Conservation (phyloP, 2,113 vertebrate species). For the Panurus biarmicus region DNA sequence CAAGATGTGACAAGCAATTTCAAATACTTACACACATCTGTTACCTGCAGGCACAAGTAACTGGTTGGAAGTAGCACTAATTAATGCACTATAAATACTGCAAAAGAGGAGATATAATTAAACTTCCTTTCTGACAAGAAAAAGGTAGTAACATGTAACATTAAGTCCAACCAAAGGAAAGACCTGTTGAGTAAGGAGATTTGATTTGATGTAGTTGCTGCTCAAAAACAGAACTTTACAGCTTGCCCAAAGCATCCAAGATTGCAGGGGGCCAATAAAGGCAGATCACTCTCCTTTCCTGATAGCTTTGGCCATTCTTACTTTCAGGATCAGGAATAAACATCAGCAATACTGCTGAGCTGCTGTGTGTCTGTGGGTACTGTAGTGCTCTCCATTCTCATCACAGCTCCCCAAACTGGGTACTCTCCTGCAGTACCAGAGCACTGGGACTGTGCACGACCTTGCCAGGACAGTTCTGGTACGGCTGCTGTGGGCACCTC, state of each 20-base stretch:
- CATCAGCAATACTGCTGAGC: fast-evolving
- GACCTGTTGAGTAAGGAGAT: not conserved
- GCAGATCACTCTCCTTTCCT: fast-evolving
- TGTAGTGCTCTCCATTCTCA: not conserved
- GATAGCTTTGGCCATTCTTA: not conserved
- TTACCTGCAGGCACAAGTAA: not conserved
- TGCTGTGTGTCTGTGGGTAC: not conserved
- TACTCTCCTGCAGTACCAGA: not conserved
- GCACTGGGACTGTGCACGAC: fast-evolving
- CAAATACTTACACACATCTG: not conserved
- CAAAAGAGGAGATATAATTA: not conserved
- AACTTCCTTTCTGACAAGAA: not conserved
- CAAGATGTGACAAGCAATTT: not conserved
- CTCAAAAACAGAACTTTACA: not conserved
- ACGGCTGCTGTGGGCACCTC: not conserved
- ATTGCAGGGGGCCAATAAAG: not conserved
- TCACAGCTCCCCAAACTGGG: not conserved
- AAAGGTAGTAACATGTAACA: not conserved
- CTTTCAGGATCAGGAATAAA: not conserved
- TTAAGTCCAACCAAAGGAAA: not conserved
- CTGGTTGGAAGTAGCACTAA: not conserved
- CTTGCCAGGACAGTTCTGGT: not conserved
- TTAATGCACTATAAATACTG: not conserved
- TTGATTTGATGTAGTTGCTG: not conserved
- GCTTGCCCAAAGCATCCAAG: not conserved